A percentile compares a stretch with the other conserved stretches of the same genome.
These are phyloP conservation scores for Amphiura filiformis DNA, from an alignment of 35 echinoderm and acorn worm genomes.

Conservation along the genomic window DNA sequence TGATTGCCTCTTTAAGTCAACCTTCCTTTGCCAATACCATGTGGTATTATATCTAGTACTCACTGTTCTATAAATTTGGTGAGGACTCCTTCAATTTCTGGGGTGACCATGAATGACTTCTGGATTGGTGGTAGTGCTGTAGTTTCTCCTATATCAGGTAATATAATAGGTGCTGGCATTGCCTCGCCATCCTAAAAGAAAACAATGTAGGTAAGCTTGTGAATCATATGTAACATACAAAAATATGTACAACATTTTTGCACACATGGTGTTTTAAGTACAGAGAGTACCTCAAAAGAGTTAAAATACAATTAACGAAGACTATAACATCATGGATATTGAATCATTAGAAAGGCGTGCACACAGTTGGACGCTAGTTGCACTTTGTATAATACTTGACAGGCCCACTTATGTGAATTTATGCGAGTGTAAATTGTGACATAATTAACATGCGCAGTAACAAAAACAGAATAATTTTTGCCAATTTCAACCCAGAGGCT, in stretches of 20 bases:
- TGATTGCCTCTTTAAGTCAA: neutral
- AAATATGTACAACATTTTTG: neutral
- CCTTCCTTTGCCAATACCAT: neutral
- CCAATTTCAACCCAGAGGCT: too few species aligned
- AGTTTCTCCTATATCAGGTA: conserved; percentile 43
- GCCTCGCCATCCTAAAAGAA: conserved; percentile 42
- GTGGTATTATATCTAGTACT: neutral
- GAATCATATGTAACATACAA: neutral
- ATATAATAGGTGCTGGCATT: conserved; percentile 53
- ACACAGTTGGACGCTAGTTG: too few species aligned
- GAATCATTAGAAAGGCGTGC: too few species aligned
- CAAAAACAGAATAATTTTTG: too few species aligned
- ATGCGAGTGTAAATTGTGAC: too few species aligned
- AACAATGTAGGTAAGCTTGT: neutral
- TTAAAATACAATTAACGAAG: too few species aligned
- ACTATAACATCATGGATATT: too few species aligned
- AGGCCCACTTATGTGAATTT: too few species aligned
- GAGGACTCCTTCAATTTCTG: conserved; percentile 29
- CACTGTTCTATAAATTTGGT: conserved; percentile 46
- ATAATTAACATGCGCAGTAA: too few species aligned
- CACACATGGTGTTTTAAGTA: too few species aligned
- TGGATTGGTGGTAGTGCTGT: conserved; percentile 38
- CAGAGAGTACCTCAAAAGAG: too few species aligned
- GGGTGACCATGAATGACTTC: conserved; percentile 34
- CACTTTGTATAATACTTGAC: too few species aligned